Base-by-base conservation (phyloP, 2,797 vertebrate genomes). In the Sebastes variabilis region DNA sequence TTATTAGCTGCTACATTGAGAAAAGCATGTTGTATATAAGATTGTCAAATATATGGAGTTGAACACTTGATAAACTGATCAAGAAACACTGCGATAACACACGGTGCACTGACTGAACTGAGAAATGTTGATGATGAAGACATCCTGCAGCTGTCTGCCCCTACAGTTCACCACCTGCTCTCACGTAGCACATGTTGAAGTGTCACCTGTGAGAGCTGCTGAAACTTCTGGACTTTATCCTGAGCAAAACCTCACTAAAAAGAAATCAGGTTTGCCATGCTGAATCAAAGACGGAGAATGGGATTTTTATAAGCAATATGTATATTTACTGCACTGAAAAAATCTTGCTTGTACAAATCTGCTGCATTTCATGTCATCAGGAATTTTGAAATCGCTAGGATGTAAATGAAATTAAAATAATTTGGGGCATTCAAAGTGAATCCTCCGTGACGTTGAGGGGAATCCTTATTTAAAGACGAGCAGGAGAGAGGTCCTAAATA, bases 311-410 rank as follows among this genome's bases (percentile, higher is more conserved):
- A 76, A 72, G 75, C 64, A 68, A 72, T 75, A 66, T 30, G 9
- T 83, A 18, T 59, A 70, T 71, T 60, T 32, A 73, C 42, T 75
- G 30, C 16, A 38, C 82, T 86, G 66, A 81, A 77, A 81, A 77
- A 68, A 22, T 81, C 4, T 38, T 46, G 52, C 54, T 77, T 75
- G 77, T 83, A 73, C 58, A 84, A 74, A 77, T 85, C 81, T 87
- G 71, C 87, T 91, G 80, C 87, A 75, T 85, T 86, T 84, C 36
- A 68, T 12, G 13, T 84, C 42, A 59, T 88, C 81, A 66, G 72
- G 85, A 70, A 58, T 68, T 80, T 80, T 79, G 52, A 82, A 84
- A 78, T 79, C 78, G 75, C 80, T 87, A 83, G 75, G 70, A 81
- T 75, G 34, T 79, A 59, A 78, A 68, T 67, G 22, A 61, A 77